Conservation (phyloP, 1,140 invertebrate species). For the Sycobia sp. region DNA sequence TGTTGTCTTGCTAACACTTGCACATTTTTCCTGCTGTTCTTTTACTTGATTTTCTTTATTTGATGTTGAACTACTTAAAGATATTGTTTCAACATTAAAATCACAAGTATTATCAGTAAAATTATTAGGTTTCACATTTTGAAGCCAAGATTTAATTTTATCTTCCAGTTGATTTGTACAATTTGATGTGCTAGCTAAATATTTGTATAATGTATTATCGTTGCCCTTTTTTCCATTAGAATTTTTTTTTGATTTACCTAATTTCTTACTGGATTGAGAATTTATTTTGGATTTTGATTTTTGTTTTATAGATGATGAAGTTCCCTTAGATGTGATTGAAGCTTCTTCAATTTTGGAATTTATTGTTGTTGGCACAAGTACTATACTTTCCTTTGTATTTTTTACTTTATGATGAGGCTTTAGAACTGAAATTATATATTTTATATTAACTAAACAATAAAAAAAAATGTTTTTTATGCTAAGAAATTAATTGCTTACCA, state of each 20-base stretch:
- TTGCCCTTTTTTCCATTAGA: conserved; percentile 6
- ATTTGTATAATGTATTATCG: conserved; percentile 3
- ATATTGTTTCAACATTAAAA: background rate
- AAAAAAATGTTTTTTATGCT: too few relatives aligned
- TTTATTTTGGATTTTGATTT: background rate
- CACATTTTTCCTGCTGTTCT: too few relatives aligned
- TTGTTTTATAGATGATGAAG: background rate
- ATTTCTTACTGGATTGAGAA: background rate
- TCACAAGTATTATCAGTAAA: background rate
- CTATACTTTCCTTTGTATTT: conserved; percentile 27
- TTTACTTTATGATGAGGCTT: background rate
- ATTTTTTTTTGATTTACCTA: background rate
- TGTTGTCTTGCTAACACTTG: background rate
- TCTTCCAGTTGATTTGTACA: conserved; percentile 1
- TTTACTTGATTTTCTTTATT: background rate
- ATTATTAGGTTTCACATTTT: background rate
- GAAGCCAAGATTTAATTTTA: conserved; percentile 34
- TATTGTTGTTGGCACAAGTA: background rate
- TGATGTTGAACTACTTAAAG: background rate
- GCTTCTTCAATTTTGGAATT: background rate
- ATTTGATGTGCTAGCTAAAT: conserved; percentile 7
- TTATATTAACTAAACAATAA: background rate
- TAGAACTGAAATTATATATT: conserved; percentile 21
- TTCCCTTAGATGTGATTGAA: background rate
- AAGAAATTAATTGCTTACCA: conserved; percentile 27